A percentile compares a stretch with the other conserved stretches of the same genome.
Evolutionary conservation across 2,797 vertebrate species (phyloP).

Genomic region (Varecia variegata): DNA sequence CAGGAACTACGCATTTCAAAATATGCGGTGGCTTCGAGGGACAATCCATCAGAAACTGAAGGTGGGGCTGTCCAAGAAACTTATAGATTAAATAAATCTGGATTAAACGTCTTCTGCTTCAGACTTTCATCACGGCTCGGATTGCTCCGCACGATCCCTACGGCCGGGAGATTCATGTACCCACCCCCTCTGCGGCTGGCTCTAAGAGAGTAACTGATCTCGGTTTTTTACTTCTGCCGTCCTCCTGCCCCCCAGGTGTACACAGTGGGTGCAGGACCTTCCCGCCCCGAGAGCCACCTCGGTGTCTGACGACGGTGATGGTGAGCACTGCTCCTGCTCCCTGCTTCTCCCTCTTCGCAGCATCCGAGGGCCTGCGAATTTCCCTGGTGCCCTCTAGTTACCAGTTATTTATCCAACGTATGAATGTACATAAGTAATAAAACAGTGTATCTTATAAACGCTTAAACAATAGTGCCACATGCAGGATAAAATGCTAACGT

Average conservation of each 20-base stretch:
- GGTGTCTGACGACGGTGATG: neutral
- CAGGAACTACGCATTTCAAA: neutral
- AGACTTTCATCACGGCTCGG: neutral
- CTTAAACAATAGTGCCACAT: neutral
- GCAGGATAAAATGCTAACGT: neutral
- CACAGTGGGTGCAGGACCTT: neutral
- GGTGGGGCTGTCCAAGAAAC: neutral
- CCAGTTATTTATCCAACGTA: neutral
- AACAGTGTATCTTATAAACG: neutral
- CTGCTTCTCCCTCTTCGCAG: neutral
- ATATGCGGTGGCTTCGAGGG: neutral
- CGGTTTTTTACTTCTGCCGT: neutral
- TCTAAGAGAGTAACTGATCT: neutral
- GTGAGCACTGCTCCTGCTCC: rapidly evolving
- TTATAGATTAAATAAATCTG: neutral
- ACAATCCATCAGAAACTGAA: neutral
- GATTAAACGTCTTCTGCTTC: neutral
- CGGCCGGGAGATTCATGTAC: neutral
- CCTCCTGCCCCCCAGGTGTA: neutral
- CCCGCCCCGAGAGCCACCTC: neutral
- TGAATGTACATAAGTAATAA: neutral
- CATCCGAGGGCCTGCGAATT: neutral
- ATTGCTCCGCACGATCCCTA: neutral
- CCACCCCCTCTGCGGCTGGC: neutral
- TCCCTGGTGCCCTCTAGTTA: neutral